phyloP scores from a whole-genome alignment of 2,113 vertebrate genomes.

The Nannobrachium achirus region DNA sequence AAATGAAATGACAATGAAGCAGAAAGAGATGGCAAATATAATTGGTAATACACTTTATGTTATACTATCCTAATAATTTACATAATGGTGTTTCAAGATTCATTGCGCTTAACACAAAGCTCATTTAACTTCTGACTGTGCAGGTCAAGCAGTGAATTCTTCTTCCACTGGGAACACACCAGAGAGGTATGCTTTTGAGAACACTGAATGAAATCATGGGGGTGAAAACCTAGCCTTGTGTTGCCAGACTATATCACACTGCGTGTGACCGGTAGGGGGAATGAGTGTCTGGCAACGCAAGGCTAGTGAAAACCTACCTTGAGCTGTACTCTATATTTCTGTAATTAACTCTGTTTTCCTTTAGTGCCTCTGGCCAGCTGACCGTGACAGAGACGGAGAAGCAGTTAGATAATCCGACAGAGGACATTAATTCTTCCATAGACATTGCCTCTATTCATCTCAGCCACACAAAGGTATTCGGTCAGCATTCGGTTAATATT shows the following conservation, averaged over 20 bases:
- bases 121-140: constrained; percentile 31
- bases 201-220: background rate
- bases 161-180: constrained; percentile 34
- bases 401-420: constrained; percentile 16
- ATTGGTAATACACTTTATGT: constrained; percentile 54
- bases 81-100: constrained; percentile 14
- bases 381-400: constrained; percentile 29
- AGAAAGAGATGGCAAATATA: constrained; percentile 58
- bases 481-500: background rate
- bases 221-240: background rate
- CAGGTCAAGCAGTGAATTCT: constrained; percentile 25
- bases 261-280: no score
- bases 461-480: constrained; percentile 34
- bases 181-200: constrained; percentile 55
- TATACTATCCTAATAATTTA: background rate
- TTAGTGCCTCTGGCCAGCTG: constrained; percentile 38
- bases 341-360: background rate
- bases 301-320: background rate
- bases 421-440: constrained; percentile 9
- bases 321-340: background rate
- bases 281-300: no score
- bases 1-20: constrained; percentile 63
- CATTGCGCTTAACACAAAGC: constrained; percentile 7
- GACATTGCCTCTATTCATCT: constrained; percentile 46
- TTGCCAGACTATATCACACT: no score